Conservation (phyloP, 2,113 vertebrate species). For the Narcine bancroftii region DNA sequence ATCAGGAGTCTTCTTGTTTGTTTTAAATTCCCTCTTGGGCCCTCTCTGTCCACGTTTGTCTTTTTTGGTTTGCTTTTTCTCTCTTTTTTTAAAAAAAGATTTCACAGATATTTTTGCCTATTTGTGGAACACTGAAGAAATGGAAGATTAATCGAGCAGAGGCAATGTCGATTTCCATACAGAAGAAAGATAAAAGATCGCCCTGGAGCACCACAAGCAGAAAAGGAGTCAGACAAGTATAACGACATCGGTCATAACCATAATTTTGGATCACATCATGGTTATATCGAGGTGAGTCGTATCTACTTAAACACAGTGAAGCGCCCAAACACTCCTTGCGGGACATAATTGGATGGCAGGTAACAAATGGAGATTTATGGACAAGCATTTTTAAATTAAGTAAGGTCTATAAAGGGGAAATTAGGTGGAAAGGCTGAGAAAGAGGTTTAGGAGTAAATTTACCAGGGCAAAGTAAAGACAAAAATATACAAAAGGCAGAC, state of each 20-base stretch:
- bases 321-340: not conserved
- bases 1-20: not conserved
- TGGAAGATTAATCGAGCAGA: too few species aligned
- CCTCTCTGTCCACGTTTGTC: too few species aligned
- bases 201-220: not conserved
- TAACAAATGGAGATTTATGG: not conserved
- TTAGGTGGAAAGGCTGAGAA: not conserved
- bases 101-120: not conserved
- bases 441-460: not conserved
- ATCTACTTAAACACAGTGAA: not conserved
- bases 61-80: not conserved
- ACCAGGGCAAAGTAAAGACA: not conserved
- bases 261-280: not conserved
- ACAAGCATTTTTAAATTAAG: not conserved
- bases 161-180: not conserved
- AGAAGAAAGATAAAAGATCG: not conserved
- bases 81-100: not conserved
- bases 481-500: not conserved
- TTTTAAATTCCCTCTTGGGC: not conserved
- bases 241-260: not conserved
- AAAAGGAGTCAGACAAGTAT: not conserved
- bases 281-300: not conserved
- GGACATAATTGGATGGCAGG: not conserved
- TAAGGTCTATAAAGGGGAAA: not conserved
- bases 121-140: not conserved